Base-by-base conservation (phyloP, 2,888 invertebrate genomes). In the Chymomyza fuscimana region DNA sequence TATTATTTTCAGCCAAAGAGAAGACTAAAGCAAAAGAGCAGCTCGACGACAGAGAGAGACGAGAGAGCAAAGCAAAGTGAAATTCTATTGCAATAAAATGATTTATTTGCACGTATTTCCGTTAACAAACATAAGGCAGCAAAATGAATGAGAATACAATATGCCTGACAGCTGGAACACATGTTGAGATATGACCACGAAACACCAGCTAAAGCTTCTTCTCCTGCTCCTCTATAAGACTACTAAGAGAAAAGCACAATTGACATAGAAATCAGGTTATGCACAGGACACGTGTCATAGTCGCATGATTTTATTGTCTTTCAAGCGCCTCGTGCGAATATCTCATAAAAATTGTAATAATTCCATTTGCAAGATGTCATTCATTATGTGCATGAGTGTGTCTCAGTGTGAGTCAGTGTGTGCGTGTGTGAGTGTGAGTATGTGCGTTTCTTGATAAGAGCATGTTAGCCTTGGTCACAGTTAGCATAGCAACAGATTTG, bases 71-170 rank as follows among this genome's bases (percentile, higher is more conserved):
- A 46, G 40, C 2, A 46, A 46, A 65, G 46, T 10, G 51, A 63
- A 80, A 84, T 82, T 77, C 80, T 87, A 80, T 84, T 79, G 82
- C 87, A 84, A 84, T 84, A 84, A 84, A 84, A 85, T 84, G 83
- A 86, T 84, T 84, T 84, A 87, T 87, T 82, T 71, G 72, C 71
- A 74, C 82, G 79, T 85, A 76, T 78, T 78, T 72, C 67, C 32
- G 40, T 6, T 63, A 19, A 32, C 52, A 29, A 54, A 50, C 58
- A n/a, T 59, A 22, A 25, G 50, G 10, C 15, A 50, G 40, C 50
- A 60, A 22, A 46, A 46, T 46, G 40, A 12, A 46, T 12, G 58
- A 10, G 46, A 6, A 64, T 54, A 54, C 51, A 65, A 16, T 29
- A 54, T 54, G 61, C 25, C 51, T 67, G 63, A 46, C 40, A 66